These are phyloP conservation scores for Drosophila teissieri DNA, from an alignment of 1,140 invertebrate genomes.

Conservation along the genomic window DNA sequence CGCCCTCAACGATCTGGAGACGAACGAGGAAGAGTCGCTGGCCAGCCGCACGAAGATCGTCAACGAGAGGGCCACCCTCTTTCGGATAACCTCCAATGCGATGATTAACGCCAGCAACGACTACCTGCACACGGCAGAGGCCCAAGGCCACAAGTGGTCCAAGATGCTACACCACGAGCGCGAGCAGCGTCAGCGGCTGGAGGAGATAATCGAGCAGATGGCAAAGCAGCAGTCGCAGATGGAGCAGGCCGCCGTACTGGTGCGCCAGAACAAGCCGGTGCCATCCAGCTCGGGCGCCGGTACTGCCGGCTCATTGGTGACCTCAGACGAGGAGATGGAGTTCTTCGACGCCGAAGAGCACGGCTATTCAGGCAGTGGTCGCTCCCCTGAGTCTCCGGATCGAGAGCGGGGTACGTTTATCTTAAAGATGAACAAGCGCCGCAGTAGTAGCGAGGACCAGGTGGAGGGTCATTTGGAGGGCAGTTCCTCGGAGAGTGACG, in stretches of 20 bases:
- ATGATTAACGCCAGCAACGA: slow-evolving; percentile 98
- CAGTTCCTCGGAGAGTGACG: slow-evolving; percentile 85
- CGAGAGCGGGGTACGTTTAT: slow-evolving; percentile 86
- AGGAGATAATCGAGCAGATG: slow-evolving; percentile 98
- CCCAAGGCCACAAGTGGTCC: slow-evolving; percentile 95
- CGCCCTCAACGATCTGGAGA: slow-evolving; percentile 93
- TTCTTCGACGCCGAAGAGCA: slow-evolving; percentile 96
- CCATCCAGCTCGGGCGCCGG: slow-evolving; percentile 44
- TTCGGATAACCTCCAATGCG: slow-evolving; percentile 96
- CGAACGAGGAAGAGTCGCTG: slow-evolving; percentile 86
- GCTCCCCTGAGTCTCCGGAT: slow-evolving; percentile 47
- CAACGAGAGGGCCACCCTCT: slow-evolving; percentile 94
- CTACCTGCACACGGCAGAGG: slow-evolving; percentile 94
- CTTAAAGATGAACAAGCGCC: slow-evolving; percentile 86
- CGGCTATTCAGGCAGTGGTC: slow-evolving; percentile 77
- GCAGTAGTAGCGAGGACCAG: slow-evolving; percentile 80
- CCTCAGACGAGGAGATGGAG: slow-evolving; percentile 94
- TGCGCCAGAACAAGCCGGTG: slow-evolving; percentile 79
- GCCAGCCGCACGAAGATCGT: slow-evolving; percentile 83
- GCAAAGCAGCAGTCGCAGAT: slow-evolving; percentile 98
- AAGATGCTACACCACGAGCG: slow-evolving; percentile 96
- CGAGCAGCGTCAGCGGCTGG: slow-evolving; percentile 96
- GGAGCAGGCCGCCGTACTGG: slow-evolving; percentile 91
- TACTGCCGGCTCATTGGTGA: slow-evolving; percentile 77
- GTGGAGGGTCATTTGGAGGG: slow-evolving; percentile 78